Base-by-base conservation (phyloP, 92 coral and sea anemone genomes). In the Heliopora coerulea region DNA sequence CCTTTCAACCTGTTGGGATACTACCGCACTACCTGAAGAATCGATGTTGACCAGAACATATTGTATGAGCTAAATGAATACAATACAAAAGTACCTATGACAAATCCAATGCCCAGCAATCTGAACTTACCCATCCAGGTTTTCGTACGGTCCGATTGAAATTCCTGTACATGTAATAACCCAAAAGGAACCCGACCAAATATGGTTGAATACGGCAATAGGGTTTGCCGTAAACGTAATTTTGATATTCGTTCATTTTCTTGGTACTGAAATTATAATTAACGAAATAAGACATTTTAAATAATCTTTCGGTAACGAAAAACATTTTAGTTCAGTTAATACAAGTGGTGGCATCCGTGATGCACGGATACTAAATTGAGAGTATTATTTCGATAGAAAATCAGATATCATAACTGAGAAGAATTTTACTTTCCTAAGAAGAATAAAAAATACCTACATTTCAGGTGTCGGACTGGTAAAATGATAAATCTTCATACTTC, bases 171-270 rank as follows among this genome's bases (percentile, higher is more conserved):
- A 70, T 70, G n/a, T 87, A 19, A 65, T 89, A 89, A 3, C 96
- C 97, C 46, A 89, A 83, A 33, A 82, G 73, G 56, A 91, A 82
- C 0, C 97, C 97, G 42, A 91, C 96, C 59, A 91, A 86, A 42
- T 91, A 91, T 2, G 96, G 96, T 18, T 95, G 78, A 39, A 89
- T 87, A 34, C 97, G 97, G 65, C 97, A 91, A 62, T 89, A 91
- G 0, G 97, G 97, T 75, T 91, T 91, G 50, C 78, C 72, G 74
- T 91, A 91, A 1, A 83, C 78, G 33, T 70, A 70, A 1, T 5
- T 1, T 50, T 29, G 9, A 17, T 13, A 28, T 56, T 56, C 13
- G 3, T 23, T 56, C n/a, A 15, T 15, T 46, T 46, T 46, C 52
- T 46, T 15, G 12, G 14, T 2, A 8, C 52, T 46, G n/a, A 46